phyloP scores from a whole-genome alignment of 2,888 invertebrate species.

The Erebia aethiops region DNA sequence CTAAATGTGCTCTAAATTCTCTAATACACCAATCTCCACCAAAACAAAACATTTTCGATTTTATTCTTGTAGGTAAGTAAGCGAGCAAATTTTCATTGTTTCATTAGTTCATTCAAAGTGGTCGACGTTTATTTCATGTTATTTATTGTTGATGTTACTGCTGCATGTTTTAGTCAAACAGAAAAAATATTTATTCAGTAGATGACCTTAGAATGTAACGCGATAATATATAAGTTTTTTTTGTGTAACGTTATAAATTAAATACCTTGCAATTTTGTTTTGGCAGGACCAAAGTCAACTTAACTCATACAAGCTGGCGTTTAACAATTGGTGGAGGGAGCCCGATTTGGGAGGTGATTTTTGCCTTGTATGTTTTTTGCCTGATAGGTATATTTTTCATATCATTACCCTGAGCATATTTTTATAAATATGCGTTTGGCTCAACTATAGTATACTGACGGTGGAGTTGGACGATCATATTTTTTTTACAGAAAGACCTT shows the following conservation, averaged over 20 bases:
- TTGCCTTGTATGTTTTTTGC: slow-evolving; percentile 34
- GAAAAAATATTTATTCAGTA: slow-evolving; percentile 38
- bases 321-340: slow-evolving; percentile 60
- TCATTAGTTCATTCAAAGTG: no score
- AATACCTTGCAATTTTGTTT: not conserved
- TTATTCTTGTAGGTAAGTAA: no score
- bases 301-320: slow-evolving; percentile 48
- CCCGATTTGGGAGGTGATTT: slow-evolving; percentile 63
- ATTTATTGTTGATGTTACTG: no score
- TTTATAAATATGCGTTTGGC: no score
- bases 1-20: no score
- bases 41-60: no score
- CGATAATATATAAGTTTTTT: not conserved
- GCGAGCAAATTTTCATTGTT: no score
- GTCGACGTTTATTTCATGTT: not conserved
- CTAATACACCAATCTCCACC: no score
- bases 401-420: not conserved
- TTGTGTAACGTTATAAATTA: slow-evolving; percentile 5
- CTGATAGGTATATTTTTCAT: slow-evolving; percentile 6
- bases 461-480: no score
- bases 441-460: no score
- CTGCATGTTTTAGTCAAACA: no score
- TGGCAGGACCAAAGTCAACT: slow-evolving; percentile 8
- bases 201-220: slow-evolving; percentile 22
- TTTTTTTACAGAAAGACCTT: no score